A percentile compares a stretch with the other conserved stretches of the same genome.
Evolutionary conservation across 2,113 vertebrate species (phyloP).

Genomic region (Parus major): DNA sequence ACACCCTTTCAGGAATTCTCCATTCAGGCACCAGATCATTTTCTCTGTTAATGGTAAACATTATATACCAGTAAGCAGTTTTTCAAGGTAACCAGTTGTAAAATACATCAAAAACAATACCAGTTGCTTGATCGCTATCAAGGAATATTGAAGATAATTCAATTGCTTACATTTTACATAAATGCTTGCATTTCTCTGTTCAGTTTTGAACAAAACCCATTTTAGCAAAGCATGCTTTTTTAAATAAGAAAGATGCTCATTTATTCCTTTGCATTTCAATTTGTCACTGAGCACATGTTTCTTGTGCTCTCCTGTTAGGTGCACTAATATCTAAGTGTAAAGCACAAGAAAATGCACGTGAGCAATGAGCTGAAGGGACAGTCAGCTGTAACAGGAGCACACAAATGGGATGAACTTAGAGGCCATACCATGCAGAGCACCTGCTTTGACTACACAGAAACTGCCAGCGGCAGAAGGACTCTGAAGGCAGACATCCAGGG

Average conservation of each 20-base stretch:
- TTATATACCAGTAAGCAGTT: constrained; percentile 64
- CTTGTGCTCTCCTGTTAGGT: not conserved
- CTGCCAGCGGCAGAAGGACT: not conserved
- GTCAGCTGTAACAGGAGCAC: not conserved
- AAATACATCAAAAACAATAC: constrained; percentile 63
- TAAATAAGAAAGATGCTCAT: constrained; percentile 9
- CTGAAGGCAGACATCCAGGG: not conserved
- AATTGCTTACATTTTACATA: constrained; percentile 51
- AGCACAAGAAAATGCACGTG: not conserved
- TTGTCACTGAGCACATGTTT: not conserved
- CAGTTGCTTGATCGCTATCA: constrained; percentile 22
- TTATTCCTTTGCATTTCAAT: constrained; percentile 52
- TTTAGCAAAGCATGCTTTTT: constrained; percentile 48
- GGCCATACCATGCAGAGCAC: accelerated
- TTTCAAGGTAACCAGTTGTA: constrained; percentile 73
- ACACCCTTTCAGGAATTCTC: constrained; percentile 44
- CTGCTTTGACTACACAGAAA: not conserved
- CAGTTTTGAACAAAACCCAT: constrained; percentile 43
- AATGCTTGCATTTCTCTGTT: constrained; percentile 59
- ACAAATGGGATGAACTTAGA: not conserved
- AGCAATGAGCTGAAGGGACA: not conserved
- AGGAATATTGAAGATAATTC: constrained; percentile 58
- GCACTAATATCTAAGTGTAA: not conserved
- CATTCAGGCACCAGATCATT: constrained; percentile 37
- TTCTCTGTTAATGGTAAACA: constrained; percentile 62